Conservation (phyloP, 1,140 invertebrate species). For the Varroa destructor region DNA sequence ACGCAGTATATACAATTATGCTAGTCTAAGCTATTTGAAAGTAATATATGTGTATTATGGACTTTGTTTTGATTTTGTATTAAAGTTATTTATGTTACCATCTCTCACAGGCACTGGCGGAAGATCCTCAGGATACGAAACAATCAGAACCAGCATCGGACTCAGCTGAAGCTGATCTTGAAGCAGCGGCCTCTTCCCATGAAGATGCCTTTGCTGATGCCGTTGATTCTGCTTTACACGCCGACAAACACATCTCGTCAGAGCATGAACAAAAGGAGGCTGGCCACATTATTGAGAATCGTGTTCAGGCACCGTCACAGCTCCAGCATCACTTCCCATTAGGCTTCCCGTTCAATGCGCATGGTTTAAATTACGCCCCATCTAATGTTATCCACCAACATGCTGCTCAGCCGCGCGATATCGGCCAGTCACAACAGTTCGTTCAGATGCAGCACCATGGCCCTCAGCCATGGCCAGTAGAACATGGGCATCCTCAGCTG, state of each 20-base stretch:
- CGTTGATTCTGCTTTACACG: constrained; percentile 1
- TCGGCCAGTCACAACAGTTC: constrained; percentile 15
- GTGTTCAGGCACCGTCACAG: constrained; percentile 12
- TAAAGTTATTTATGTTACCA: too few relatives aligned
- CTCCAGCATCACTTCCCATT: constrained; percentile 6
- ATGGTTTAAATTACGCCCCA: constrained; percentile 8
- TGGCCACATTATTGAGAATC: constrained; percentile 9
- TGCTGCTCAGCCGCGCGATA: constrained; percentile 2
- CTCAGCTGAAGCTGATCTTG: constrained; percentile 6
- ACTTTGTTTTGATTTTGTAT: too few relatives aligned
- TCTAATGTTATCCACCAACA: constrained; percentile 18
- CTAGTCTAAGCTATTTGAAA: too few relatives aligned
- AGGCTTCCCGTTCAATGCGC: constrained; percentile 24
- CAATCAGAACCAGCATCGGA: background rate
- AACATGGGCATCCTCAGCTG: background rate
- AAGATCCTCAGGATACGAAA: too few relatives aligned
- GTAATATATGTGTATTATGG: too few relatives aligned
- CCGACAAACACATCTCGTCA: constrained; percentile 14
- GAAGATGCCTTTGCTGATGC: constrained; percentile 21
- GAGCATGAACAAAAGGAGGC: constrained; percentile 26
- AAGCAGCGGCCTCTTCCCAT: constrained; percentile 6
- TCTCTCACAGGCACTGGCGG: too few relatives aligned
- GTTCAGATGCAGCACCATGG: constrained; percentile 8
- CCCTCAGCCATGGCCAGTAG: constrained; percentile 15
- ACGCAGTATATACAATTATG: too few relatives aligned